Base-by-base conservation (phyloP, 37 sponge, comb jelly and placozoan species). In the Oopsacas minuta region DNA sequence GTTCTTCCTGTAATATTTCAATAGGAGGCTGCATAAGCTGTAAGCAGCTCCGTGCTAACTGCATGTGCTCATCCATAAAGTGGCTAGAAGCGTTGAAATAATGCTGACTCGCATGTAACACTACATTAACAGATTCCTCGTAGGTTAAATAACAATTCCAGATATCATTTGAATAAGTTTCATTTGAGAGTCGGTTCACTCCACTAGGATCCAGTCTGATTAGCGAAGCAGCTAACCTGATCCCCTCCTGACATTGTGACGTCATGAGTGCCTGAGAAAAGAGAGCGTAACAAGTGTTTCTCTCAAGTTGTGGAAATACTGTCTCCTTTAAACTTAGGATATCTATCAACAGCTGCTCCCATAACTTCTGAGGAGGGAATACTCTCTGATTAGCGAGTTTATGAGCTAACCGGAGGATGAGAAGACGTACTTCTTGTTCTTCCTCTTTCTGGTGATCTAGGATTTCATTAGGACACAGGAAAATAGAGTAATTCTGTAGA, bases 11-110 rank as follows among this genome's bases (percentile, higher is more conserved):
- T 61, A 61, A 20, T 61, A 34, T 34, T 3, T 61, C 75, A 34
- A 34, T 10, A 25, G 75, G 75, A 3, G 75, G 75, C 30, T 61
- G 75, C 7, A 61, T 61, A 10, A 61, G 75, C 28, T 61, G 75
- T 12, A 61, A 61, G 28, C 75, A 61, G 75, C 17, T 61, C 1
- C 75, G 75, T 25, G 75, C 75, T 61, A 61, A 34, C 75, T 61
- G 75, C 75, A 61, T 61, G 75, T 61, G 28, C 75, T 61, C 32
- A n/a, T 61, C 75, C 75, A 61, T 61, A n/a, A 61, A 61, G 75
- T 61, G 75, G 22, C 75, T 61, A 61, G 75, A 61, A 10, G 75
- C 75, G 75, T 61, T 61, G 75, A 61, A 61, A 61, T 61, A 61
- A 25, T 61, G 28, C 75, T n/a, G 75, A 61, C 75, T 61, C 20